These are phyloP conservation scores for Tapera naevia DNA, from an alignment of 2,797 vertebrate species.

Conservation along the genomic window DNA sequence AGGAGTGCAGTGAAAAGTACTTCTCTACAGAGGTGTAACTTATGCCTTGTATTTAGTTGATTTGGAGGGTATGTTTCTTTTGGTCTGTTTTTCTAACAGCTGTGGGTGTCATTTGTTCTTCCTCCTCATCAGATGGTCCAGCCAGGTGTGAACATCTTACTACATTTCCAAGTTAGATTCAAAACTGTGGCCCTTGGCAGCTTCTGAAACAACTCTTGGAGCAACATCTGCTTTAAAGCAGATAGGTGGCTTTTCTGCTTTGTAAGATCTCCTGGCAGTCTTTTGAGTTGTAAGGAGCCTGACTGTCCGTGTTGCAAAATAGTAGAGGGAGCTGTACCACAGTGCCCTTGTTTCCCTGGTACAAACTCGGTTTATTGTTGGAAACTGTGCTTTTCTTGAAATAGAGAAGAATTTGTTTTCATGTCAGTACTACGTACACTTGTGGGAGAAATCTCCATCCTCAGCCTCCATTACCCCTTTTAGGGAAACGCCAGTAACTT, in stretches of 20 bases:
- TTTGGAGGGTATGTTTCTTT: not conserved
- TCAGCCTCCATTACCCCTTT: not conserved
- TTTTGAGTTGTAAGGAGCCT: not conserved
- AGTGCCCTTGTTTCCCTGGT: not conserved
- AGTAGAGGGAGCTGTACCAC: not conserved
- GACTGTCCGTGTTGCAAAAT: not conserved
- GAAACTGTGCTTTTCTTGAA: not conserved
- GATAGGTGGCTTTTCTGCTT: not conserved
- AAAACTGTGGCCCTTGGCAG: not conserved
- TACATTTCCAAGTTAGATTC: not conserved
- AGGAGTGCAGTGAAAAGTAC: not conserved
- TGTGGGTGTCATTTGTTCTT: not conserved
- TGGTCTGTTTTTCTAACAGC: not conserved
- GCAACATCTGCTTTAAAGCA: not conserved
- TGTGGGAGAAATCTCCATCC: not conserved
- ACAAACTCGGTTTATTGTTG: not conserved
- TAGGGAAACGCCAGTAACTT: not conserved
- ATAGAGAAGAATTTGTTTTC: not conserved
- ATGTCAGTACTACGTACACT: not conserved
- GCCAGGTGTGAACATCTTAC: not conserved
- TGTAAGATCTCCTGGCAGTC: not conserved
- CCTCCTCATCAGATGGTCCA: not conserved
- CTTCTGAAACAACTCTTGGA: not conserved
- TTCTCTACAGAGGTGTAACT: not conserved
- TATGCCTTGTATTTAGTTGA: not conserved